These are phyloP conservation scores for Ceratoteleas bidentatus DNA, from an alignment of 1,140 invertebrate species.

Conservation along the genomic window DNA sequence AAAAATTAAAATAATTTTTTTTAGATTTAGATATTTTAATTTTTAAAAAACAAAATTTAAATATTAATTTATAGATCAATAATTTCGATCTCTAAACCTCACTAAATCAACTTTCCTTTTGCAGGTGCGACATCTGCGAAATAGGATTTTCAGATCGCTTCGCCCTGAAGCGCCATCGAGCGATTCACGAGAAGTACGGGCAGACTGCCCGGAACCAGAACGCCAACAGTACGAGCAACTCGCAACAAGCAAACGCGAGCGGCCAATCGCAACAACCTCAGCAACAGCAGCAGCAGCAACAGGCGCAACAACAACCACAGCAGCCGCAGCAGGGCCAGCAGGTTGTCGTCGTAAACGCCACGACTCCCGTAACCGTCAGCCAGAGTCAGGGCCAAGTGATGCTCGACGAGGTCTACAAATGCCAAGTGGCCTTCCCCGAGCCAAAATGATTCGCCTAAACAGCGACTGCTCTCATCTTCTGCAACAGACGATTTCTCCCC, in stretches of 20 bases:
- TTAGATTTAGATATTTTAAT: too few relatives aligned
- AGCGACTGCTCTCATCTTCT: neutral
- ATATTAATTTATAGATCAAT: too few relatives aligned
- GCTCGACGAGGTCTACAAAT: slow-evolving; percentile 82
- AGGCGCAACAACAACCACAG: slow-evolving; percentile 70
- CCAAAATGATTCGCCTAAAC: slow-evolving; percentile 80
- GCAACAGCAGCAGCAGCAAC: slow-evolving; percentile 71
- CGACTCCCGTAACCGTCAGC: slow-evolving; percentile 79
- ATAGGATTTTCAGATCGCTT: slow-evolving; percentile 93
- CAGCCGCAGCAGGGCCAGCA: slow-evolving; percentile 76
- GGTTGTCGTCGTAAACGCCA: slow-evolving; percentile 78
- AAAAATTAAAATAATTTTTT: too few relatives aligned
- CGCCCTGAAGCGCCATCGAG: slow-evolving; percentile 88
- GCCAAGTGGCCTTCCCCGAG: slow-evolving; percentile 81
- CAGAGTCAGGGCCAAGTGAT: slow-evolving; percentile 79
- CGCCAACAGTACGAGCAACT: slow-evolving; percentile 74
- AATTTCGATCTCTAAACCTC: too few relatives aligned
- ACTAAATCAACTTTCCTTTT: too few relatives aligned
- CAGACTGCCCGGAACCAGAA: slow-evolving; percentile 80
- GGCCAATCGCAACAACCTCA: slow-evolving; percentile 76
- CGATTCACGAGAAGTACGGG: slow-evolving; percentile 90
- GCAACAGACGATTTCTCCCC: neutral
- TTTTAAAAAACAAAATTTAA: too few relatives aligned
- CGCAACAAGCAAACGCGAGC: slow-evolving; percentile 75
- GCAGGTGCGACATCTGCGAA: slow-evolving; percentile 92